phyloP scores from a whole-genome alignment of 2,888 invertebrate species.

The Aethes cnicana region DNA sequence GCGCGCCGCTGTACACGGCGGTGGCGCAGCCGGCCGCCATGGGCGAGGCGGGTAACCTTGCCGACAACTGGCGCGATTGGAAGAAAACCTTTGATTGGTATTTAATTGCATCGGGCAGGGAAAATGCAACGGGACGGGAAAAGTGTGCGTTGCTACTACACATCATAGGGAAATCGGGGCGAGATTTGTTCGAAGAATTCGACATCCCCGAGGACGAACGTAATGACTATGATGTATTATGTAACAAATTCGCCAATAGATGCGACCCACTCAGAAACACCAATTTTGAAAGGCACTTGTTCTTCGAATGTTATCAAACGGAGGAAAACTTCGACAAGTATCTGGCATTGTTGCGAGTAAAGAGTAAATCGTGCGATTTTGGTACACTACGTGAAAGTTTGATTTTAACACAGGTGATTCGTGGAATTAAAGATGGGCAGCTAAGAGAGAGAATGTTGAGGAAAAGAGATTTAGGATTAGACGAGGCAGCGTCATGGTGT shows the following conservation, averaged over 20 bases:
- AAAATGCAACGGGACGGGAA: neutral
- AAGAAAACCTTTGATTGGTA: no score
- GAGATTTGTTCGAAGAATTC: neutral
- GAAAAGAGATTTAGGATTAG: slow-evolving; percentile 7
- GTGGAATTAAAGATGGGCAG: slow-evolving; percentile 32
- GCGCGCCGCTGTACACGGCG: no score
- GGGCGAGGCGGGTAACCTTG: no score
- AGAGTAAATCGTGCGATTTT: slow-evolving; percentile 34
- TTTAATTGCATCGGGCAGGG: neutral
- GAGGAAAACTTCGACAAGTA: neutral
- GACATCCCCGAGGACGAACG: neutral
- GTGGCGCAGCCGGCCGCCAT: no score
- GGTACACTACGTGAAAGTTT: slow-evolving; percentile 31
- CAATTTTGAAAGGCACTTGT: neutral
- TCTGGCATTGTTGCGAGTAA: slow-evolving; percentile 16
- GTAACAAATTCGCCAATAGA: neutral
- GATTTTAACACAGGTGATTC: slow-evolving; percentile 34
- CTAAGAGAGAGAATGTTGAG: slow-evolving; percentile 18
- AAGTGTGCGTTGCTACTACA: neutral
- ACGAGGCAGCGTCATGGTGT: slow-evolving; percentile 27
- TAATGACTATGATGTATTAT: neutral
- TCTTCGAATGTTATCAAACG: neutral
- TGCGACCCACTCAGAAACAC: neutral
- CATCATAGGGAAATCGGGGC: neutral
- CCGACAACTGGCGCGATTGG: no score